These are phyloP conservation scores for Tetraneura akinire DNA, from an alignment of 1,140 invertebrate genomes.

Conservation along the genomic window DNA sequence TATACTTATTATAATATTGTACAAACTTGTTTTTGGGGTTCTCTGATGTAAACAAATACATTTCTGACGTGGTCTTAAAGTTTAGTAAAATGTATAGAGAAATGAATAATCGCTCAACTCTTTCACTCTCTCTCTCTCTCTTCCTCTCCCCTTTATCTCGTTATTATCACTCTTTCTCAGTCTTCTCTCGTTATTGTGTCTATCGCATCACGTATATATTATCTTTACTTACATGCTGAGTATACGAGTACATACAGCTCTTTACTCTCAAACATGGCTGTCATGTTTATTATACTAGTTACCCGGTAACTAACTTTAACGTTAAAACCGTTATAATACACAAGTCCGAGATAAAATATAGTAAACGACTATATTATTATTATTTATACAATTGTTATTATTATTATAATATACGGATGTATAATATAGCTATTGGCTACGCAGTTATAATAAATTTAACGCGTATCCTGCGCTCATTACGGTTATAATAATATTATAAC, in stretches of 20 bases:
- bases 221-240: not conserved
- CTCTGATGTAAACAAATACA: not conserved
- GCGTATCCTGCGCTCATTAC: constrained; percentile 45
- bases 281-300: too few relatives aligned
- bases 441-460: constrained; percentile 36
- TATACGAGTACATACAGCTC: not conserved
- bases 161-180: too few relatives aligned
- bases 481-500: too few relatives aligned
- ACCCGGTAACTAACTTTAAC: not conserved
- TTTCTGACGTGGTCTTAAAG: not conserved
- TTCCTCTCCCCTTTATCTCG: too few relatives aligned
- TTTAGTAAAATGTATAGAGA: not conserved
- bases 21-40: not conserved
- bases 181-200: too few relatives aligned
- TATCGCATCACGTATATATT: not conserved
- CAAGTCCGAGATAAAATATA: constrained; percentile 2
- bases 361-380: not conserved
- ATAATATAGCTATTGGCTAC: constrained; percentile 14
- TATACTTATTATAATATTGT: too few relatives aligned
- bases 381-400: not conserved
- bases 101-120: not conserved
- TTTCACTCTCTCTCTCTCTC: not conserved
- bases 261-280: not conserved
- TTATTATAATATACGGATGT: constrained; percentile 22
- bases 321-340: too few relatives aligned